Base-by-base conservation (phyloP, 92 coral and sea anemone genomes). In the Palythoa grandiflora region DNA sequence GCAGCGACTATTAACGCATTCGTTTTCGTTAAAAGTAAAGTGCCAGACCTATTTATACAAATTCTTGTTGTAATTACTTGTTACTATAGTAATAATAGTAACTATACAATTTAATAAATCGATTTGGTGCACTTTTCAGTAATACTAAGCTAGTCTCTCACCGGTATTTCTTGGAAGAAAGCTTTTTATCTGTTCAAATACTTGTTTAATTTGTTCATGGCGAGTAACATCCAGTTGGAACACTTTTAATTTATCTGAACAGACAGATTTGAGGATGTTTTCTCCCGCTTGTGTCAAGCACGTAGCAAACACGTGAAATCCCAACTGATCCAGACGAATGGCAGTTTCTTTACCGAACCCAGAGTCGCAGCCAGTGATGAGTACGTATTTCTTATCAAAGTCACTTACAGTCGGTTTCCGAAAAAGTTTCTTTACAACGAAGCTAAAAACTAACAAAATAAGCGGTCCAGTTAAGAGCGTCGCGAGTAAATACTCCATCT, bases 241-340 rank as follows among this genome's bases (percentile, higher is more conserved):
- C 20, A 72, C 83, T 71, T 86, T 72, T 40, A 90, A 73, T 13
- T 79, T 85, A 19, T 85, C 55, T 10, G 83, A 54, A 68, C 92
- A 85, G 1, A 72, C 57, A 40, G 83, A 50, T 5, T 79, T 78
- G 21, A 90, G 77, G 28, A 3, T 19, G 20, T 71, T 54, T 63
- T 78, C 83, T 9, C 92, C 92, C 0, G 70, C 87, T 1, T 65
- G 36, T 11, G 89, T 90, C 44, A 90, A 66, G 79, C 92, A 90
- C 16, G 92, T 85, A 38, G 92, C 92, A 78, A 85, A 63, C 38
- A 90, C 92, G 44, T 60, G 68, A 84, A 90, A 90, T 13, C 28
- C 28, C 28, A 28, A 28, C 28, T 28, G 28, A 28, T 28, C 28
- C 28, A 28, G 28, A 28, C 28, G 28, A 28, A 28, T 28, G 28